Conservation (phyloP, 2,113 vertebrate genomes). For the Halichoeres trimaculatus region DNA sequence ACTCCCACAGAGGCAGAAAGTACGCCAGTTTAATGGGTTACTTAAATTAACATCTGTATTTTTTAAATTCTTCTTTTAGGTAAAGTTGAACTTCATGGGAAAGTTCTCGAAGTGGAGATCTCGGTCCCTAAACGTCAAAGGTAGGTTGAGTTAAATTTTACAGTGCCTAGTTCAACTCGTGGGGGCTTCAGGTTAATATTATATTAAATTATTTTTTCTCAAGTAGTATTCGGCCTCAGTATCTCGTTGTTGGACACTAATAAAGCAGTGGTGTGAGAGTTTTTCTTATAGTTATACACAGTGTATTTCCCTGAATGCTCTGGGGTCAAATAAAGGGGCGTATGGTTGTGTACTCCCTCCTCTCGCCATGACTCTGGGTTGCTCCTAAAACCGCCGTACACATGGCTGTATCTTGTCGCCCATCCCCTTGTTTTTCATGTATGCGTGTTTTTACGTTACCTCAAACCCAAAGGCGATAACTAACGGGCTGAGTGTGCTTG, state of each 20-base stretch:
- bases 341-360: constrained; percentile 43
- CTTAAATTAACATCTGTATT: constrained; percentile 48
- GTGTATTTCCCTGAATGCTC: constrained; percentile 12
- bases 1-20: neutral
- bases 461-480: constrained; percentile 11
- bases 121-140: constrained; percentile 98
- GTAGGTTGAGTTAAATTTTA: constrained; percentile 79
- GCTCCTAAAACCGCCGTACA: constrained; percentile 44
- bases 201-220: neutral
- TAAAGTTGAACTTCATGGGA: constrained; percentile 98
- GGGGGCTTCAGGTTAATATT: neutral
- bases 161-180: constrained; percentile 37
- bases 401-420: constrained; percentile 4
- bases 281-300: constrained; percentile 8
- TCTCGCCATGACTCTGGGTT: constrained; percentile 52
- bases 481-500: constrained; percentile 14
- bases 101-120: constrained; percentile 96
- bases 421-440: neutral
- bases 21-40: neutral
- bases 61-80: constrained; percentile 81
- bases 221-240: neutral
- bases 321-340: constrained; percentile 71
- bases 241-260: neutral
- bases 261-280: neutral
- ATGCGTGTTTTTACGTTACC: neutral